phyloP scores from a whole-genome alignment of 2,113 vertebrate species.

The Megaceryle maxima region DNA sequence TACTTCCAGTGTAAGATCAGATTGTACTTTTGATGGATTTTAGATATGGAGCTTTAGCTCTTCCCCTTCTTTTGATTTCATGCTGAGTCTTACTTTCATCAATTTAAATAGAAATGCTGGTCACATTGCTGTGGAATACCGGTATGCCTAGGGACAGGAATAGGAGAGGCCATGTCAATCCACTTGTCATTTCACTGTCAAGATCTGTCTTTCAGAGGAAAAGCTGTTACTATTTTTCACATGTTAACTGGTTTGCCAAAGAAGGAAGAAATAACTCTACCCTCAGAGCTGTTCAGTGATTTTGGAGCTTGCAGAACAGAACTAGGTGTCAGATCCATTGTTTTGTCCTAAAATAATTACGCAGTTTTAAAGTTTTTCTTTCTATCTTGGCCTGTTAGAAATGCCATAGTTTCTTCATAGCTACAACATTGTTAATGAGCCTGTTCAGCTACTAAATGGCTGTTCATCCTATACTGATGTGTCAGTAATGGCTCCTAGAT shows the following conservation, averaged over 20 bases:
- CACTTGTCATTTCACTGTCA: neutral
- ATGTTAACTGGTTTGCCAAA: rapidly evolving
- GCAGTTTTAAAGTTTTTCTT: neutral
- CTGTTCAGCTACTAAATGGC: neutral
- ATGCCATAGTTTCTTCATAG: neutral
- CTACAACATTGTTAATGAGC: neutral
- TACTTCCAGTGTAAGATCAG: neutral
- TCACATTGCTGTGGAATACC: neutral
- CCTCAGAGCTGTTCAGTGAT: neutral
- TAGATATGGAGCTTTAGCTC: neutral
- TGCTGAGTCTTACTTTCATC: neutral
- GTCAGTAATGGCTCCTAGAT: neutral
- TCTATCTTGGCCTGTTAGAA: neutral
- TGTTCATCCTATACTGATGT: neutral
- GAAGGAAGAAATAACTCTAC: neutral
- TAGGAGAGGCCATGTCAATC: rapidly evolving
- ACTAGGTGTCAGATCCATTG: neutral
- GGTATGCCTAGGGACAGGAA: neutral
- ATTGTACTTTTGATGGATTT: neutral
- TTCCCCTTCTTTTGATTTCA: neutral
- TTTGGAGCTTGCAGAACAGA: neutral
- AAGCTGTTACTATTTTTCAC: neutral
- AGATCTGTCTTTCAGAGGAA: neutral
- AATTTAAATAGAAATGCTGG: neutral
- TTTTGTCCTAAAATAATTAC: neutral